Evolutionary conservation across 1,140 invertebrate genomes (phyloP).

Genomic region (Nylanderia fulva): DNA sequence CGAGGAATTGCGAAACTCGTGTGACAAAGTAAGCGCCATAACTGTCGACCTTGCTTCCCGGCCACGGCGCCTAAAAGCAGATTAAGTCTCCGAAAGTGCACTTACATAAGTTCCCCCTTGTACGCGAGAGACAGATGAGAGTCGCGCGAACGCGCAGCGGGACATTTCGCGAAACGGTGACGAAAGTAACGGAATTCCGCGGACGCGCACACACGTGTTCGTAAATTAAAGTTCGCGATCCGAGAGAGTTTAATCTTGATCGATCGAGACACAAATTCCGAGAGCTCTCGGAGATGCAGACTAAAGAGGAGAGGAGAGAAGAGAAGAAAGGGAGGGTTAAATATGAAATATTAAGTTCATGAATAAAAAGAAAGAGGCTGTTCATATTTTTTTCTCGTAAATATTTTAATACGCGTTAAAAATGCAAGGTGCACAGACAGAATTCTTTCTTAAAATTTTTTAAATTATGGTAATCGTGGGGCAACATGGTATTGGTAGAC

Average conservation of each 20-base stretch:
- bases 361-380: slow-evolving; percentile 38
- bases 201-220: not conserved
- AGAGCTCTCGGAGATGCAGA: slow-evolving; percentile 13
- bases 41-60: slow-evolving; percentile 44
- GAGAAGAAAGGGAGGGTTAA: slow-evolving; percentile 43
- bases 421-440: too few relatives aligned
- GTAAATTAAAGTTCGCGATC: slow-evolving; percentile 54
- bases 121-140: not conserved
- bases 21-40: slow-evolving; percentile 51
- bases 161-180: slow-evolving; percentile 31
- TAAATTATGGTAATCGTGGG: too few relatives aligned
- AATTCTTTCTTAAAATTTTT: too few relatives aligned
- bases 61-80: slow-evolving; percentile 46
- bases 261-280: slow-evolving; percentile 55
- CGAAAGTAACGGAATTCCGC: slow-evolving; percentile 29
- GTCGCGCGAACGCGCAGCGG: slow-evolving; percentile 5
- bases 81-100: slow-evolving; percentile 46
- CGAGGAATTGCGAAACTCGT: slow-evolving; percentile 26
- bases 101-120: slow-evolving; percentile 48
- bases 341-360: slow-evolving; percentile 63
- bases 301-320: not conserved
- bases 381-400: too few relatives aligned
- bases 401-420: too few relatives aligned
- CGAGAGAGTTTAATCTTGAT: slow-evolving; percentile 67
- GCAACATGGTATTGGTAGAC: too few relatives aligned